Evolutionary conservation across 1,140 invertebrate genomes (phyloP).

Genomic region (Heliconius nattereri): DNA sequence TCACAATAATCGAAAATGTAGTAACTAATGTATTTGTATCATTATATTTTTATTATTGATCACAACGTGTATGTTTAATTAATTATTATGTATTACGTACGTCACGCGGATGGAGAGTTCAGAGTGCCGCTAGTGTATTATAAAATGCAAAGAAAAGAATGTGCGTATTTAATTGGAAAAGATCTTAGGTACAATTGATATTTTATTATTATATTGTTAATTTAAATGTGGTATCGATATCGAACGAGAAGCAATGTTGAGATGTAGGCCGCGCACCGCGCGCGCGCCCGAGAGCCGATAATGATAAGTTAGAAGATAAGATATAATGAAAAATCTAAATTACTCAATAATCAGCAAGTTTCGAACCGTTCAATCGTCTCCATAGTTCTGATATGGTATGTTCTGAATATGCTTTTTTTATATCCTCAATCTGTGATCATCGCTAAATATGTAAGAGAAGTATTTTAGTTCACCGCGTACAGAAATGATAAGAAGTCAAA

Average conservation of each 20-base stretch:
- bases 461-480: conserved; percentile 71
- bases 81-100: conserved; percentile 69
- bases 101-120: conserved; percentile 49
- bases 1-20: conserved; percentile 80
- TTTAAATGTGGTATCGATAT: conserved; percentile 80
- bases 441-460: conserved; percentile 76
- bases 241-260: conserved; percentile 77
- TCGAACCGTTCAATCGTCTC: conserved; percentile 77
- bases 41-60: conserved; percentile 81
- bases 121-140: conserved; percentile 59
- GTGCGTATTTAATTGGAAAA: conserved; percentile 77
- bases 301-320: conserved; percentile 77
- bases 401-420: conserved; percentile 78
- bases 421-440: conserved; percentile 81
- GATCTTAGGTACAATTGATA: conserved; percentile 81
- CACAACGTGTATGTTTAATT: conserved; percentile 79
- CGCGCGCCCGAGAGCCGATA: conserved; percentile 70
- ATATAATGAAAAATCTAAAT: conserved; percentile 77
- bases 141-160: conserved; percentile 72
- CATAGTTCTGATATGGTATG: conserved; percentile 71
- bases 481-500: conserved; percentile 64
- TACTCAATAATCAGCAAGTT: conserved; percentile 78
- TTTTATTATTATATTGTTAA: conserved; percentile 80
- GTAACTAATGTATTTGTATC: conserved; percentile 80
- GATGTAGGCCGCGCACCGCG: conserved; percentile 53